Evolutionary conservation across 2,113 vertebrate species (phyloP), one percentile per base, ranked within the genome.

Genomic region (Oryzias curvinotus): DNA sequence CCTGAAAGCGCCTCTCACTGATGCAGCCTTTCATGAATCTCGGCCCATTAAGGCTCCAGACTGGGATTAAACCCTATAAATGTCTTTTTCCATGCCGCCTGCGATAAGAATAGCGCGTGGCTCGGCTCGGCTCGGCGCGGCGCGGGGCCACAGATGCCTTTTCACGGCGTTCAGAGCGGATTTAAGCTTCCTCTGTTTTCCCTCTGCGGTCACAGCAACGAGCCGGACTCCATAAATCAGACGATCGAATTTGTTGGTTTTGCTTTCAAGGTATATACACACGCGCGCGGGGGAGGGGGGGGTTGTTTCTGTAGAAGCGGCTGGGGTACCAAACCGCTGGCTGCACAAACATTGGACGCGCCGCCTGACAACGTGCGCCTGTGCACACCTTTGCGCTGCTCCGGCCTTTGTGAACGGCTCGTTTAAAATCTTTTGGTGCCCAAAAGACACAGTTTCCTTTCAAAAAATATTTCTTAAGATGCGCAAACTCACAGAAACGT

Each of bases 201-300:
- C 63, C 81, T 82, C 58, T 77, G 90, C 83, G 91, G 90, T 91
- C 72, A 21, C 49, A 43, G 89, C 85, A 80, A 50, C 80, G 84
- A 84, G 81, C 84, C 85, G 77, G 85, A 90, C 85, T 85, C 80
- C 89, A 92, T 92, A 92, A 92, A 92, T 92, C 89, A 90, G 84
- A 77, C 84, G 70, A 77, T 81, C 74, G 74, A 88, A 87, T 84
- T 73, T 81, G 89, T 85, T 89, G 83, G 79, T 84, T 91, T 90
- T 84, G 73, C 88, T 89, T 90, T 91, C 86, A 89, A 89, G 87
- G 89, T 87, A 23, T 68, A 36, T 73, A 36, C 8, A 36, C 8
- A 10, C 36, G 36, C 36, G 36, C 10, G 36, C 30, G 8, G 8
- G 60, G 80, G 81, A 78, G 67, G 85, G 78, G 84, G 87, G 84